A percentile compares a stretch with the other conserved stretches of the same genome.
Conservation (phyloP, 1,140 invertebrate species). For the Aphaenogaster floridana region DNA sequence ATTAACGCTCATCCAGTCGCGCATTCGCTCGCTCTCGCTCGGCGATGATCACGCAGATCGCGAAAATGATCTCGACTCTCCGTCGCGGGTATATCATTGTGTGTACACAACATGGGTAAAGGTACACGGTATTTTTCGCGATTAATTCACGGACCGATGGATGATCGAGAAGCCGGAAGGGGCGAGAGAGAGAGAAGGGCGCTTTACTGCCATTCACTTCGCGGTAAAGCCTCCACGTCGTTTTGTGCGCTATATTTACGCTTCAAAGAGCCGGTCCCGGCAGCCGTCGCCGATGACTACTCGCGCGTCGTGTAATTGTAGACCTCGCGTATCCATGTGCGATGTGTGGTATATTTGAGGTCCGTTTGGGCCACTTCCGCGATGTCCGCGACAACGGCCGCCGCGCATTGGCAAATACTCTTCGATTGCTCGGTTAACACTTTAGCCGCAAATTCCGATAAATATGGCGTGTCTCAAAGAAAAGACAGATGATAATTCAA, state of each 20-base stretch:
- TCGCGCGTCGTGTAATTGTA: conserved; percentile 44
- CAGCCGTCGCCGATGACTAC: conserved; percentile 8
- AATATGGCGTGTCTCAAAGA: background rate
- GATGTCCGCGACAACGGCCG: background rate
- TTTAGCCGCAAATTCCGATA: background rate
- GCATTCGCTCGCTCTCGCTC: conserved; percentile 10
- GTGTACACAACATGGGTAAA: background rate
- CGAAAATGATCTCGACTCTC: background rate
- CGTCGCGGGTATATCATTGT: background rate
- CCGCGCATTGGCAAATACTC: background rate
- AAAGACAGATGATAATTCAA: background rate
- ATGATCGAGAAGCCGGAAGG: conserved; percentile 50
- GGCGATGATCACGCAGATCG: conserved; percentile 26
- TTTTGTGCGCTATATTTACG: conserved; percentile 62
- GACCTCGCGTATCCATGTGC: conserved; percentile 22
- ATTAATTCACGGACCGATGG: background rate
- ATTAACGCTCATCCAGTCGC: conserved; percentile 43
- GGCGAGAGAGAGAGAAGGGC: conserved; percentile 8
- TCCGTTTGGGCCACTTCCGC: conserved; percentile 21
- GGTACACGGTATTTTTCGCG: background rate
- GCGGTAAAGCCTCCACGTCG: conserved; percentile 40
- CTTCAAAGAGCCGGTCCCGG: conserved; percentile 29
- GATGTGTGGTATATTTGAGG: conserved; percentile 37
- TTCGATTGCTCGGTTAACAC: background rate
- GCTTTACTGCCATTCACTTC: conserved; percentile 44